Evolutionary conservation across 2,113 vertebrate species (phyloP).

Genomic region (Peromyscus maniculatus): DNA sequence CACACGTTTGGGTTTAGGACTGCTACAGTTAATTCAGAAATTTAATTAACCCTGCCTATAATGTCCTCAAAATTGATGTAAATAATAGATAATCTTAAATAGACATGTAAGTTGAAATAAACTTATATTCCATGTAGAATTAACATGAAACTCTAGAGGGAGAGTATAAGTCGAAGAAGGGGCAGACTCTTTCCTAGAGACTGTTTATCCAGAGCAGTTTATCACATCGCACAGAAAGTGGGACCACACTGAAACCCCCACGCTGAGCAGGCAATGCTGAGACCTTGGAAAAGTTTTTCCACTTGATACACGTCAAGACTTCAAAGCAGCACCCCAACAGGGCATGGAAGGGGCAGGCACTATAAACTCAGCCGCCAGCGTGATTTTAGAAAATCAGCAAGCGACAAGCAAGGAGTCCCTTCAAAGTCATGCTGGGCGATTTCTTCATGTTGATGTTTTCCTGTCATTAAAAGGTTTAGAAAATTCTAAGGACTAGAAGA

Average conservation of each 20-base stretch:
- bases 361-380: not conserved
- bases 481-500: not conserved
- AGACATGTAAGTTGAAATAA: not conserved
- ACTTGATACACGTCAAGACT: not conserved
- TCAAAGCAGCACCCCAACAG: not conserved
- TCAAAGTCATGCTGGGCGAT: not conserved
- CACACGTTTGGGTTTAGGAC: not conserved
- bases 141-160: not conserved
- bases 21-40: not conserved
- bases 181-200: not conserved
- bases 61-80: slow-evolving; percentile 6
- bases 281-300: not conserved
- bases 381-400: not conserved
- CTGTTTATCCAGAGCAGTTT: not conserved
- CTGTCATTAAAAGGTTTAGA: not conserved
- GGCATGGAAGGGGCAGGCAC: not conserved
- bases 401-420: not conserved
- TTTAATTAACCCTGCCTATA: not conserved
- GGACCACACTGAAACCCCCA: not conserved
- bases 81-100: not conserved
- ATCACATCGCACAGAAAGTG: not conserved
- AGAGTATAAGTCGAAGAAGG: not conserved
- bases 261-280: not conserved
- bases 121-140: not conserved
- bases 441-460: not conserved